Evolutionary conservation across 2,113 vertebrate species (phyloP).

Genomic region (Thalassarche chlororhynchos): DNA sequence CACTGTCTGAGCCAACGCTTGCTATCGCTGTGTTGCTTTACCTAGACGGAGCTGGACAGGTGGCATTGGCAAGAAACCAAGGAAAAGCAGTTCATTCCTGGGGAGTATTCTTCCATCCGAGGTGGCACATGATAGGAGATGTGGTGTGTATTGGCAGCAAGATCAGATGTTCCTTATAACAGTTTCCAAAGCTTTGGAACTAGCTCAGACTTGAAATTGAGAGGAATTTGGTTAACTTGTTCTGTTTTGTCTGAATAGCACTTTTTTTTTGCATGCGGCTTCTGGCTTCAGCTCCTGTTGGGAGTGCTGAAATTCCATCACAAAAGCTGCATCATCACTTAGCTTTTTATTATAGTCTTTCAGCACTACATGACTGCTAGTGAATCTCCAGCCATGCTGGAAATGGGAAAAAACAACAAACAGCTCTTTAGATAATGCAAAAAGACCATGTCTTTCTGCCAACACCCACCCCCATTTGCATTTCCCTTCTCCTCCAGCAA

Average conservation of each 20-base stretch:
- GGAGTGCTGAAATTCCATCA: constrained; percentile 40
- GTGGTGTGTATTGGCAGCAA: not conserved
- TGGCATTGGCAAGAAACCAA: constrained; percentile 36
- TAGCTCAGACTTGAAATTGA: constrained; percentile 6
- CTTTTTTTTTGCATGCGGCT: not conserved
- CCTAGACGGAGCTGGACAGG: constrained; percentile 17
- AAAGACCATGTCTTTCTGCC: not conserved
- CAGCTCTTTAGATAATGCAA: not conserved
- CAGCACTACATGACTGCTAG: not conserved
- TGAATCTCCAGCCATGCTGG: constrained; percentile 1
- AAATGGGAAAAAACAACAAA: not conserved
- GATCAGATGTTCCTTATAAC: constrained; percentile 22
- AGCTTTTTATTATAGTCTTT: constrained; percentile 41
- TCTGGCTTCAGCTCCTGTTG: constrained; percentile 29
- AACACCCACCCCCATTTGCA: not conserved
- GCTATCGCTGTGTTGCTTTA: not conserved
- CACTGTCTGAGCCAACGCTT: not conserved
- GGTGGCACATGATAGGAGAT: not conserved
- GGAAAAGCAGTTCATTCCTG: constrained; percentile 27
- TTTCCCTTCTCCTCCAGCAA: not conserved
- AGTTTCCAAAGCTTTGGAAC: constrained; percentile 21
- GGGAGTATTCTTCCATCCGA: not conserved
- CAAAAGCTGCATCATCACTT: constrained; percentile 37
- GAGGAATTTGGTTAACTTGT: constrained; percentile 36
- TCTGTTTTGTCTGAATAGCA: constrained; percentile 44